A percentile compares a stretch with the other conserved stretches of the same genome.
Conservation (phyloP, 2,888 invertebrate genomes). For the Cephus spinipes region DNA sequence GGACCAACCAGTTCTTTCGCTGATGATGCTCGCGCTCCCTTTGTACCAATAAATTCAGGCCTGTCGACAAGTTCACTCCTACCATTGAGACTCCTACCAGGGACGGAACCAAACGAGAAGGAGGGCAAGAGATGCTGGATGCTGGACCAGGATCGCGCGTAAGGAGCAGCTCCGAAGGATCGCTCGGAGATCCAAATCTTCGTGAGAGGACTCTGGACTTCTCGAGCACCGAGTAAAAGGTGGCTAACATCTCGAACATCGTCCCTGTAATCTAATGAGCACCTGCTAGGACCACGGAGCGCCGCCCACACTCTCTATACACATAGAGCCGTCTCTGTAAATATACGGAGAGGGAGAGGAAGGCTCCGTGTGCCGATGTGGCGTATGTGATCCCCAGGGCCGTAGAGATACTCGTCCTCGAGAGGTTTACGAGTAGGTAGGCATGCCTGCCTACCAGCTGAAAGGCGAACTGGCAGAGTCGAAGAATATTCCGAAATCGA, state of each 20-base stretch:
- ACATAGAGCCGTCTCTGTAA: conserved; percentile 11
- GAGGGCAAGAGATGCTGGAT: not conserved
- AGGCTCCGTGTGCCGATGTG: not conserved
- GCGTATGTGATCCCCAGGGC: conserved; percentile 2
- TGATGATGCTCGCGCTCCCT: not conserved
- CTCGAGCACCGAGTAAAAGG: conserved; percentile 59
- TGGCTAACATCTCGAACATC: conserved; percentile 61
- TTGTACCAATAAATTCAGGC: not conserved
- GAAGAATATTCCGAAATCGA: not conserved
- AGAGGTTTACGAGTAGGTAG: not conserved
- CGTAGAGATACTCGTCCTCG: not conserved
- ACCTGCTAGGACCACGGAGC: conserved; percentile 59
- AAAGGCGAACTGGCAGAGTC: not conserved
- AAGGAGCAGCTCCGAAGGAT: not conserved
- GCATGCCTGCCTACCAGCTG: not conserved
- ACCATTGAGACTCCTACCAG: not conserved
- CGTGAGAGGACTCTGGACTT: conserved; percentile 47
- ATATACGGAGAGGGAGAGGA: not conserved
- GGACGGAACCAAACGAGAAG: not conserved
- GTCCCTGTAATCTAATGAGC: conserved; percentile 63
- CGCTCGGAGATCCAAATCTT: conserved; percentile 56
- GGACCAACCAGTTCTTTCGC: not conserved
- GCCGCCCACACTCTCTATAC: conserved; percentile 57
- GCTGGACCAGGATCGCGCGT: not conserved
- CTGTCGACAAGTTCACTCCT: not conserved